phyloP scores from a whole-genome alignment of 2,888 invertebrate genomes.

The Trissonchulus sp. region DNA sequence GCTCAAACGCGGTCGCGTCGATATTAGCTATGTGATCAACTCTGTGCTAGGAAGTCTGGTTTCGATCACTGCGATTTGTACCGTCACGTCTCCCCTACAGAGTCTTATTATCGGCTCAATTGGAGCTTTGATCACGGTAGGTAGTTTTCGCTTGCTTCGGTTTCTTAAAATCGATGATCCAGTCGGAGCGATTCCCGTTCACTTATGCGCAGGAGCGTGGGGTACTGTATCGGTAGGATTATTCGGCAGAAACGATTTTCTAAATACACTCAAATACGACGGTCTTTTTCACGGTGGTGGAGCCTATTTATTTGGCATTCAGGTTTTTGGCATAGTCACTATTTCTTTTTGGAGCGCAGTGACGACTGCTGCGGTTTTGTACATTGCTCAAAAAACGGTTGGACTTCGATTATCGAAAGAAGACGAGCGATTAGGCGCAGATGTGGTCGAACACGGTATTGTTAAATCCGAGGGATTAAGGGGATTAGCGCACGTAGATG shows the following conservation, averaged over 20 bases:
- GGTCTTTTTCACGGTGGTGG: conserved; percentile 4
- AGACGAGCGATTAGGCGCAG: conserved; percentile 79
- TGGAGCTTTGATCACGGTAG: neutral
- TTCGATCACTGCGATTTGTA: neutral
- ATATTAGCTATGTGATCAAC: conserved; percentile 78
- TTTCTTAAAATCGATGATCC: conserved; percentile 20
- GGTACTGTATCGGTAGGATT: neutral
- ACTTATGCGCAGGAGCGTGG: neutral
- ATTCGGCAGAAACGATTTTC: neutral
- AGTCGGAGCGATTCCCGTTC: conserved; percentile 24
- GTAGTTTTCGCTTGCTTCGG: neutral
- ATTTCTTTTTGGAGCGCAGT: neutral
- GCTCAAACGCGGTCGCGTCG: conserved; percentile 60
- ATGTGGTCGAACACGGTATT: conserved; percentile 71
- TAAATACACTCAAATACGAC: neutral
- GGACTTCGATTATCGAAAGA: conserved; percentile 75
- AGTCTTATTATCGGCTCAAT: neutral
- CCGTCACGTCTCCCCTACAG: neutral
- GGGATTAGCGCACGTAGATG: too few relatives aligned
- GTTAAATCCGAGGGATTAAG: too few relatives aligned
- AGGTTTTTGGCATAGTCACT: neutral
- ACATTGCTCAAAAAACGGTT: neutral
- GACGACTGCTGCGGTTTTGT: neutral
- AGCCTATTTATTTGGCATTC: neutral
- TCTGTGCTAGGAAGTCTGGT: conserved; percentile 61